Evolutionary conservation across 2,113 vertebrate species (phyloP).

Genomic region (Nymphicus hollandicus): DNA sequence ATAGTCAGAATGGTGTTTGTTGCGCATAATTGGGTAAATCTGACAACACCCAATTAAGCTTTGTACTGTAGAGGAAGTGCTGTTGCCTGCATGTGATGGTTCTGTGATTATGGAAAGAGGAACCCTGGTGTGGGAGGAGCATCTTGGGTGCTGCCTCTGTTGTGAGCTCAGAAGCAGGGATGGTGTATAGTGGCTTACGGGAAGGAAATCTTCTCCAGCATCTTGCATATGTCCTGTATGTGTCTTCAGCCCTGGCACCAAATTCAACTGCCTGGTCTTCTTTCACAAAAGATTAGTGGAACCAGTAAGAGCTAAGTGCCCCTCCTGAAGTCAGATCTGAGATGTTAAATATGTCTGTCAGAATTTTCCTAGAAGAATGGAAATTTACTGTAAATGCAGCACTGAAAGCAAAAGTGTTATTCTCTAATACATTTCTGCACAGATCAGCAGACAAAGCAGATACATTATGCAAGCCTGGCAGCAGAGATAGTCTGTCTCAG

Average conservation of each 20-base stretch:
- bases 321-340: not conserved
- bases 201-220: not conserved
- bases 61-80: not conserved
- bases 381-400: slow-evolving; percentile 19
- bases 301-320: not conserved
- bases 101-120: not conserved
- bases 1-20: not conserved
- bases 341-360: not conserved
- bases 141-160: not conserved
- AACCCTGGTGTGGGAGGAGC: not conserved
- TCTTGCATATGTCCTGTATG: not conserved
- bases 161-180: not conserved
- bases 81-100: not conserved
- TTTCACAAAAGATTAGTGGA: not conserved
- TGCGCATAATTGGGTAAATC: not conserved
- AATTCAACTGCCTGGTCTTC: not conserved
- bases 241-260: not conserved
- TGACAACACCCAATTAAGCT: not conserved
- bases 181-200: not conserved
- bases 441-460: slow-evolving; percentile 25
- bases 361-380: slow-evolving; percentile 21
- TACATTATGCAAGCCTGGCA: not conserved
- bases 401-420: not conserved
- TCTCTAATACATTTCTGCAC: not conserved
- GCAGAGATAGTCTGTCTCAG: not conserved